These are phyloP conservation scores for Spisula solida DNA, from an alignment of 2,888 invertebrate genomes.

Conservation along the genomic window DNA sequence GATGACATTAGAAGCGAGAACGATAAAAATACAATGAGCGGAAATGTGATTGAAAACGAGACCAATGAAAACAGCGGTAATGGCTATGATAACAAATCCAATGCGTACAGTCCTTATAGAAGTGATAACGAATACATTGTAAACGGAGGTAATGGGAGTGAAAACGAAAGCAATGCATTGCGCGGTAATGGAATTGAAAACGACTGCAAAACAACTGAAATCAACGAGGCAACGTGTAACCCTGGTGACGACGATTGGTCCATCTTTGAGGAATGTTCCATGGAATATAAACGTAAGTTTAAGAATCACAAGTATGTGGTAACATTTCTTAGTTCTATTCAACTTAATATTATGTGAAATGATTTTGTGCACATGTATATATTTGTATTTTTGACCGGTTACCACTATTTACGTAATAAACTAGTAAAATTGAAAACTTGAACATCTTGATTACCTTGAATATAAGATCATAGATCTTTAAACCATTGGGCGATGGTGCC, in stretches of 20 bases:
- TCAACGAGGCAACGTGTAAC: background rate
- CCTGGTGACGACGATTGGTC: background rate
- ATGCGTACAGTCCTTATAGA: background rate
- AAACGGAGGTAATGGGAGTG: background rate
- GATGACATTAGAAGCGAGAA: background rate
- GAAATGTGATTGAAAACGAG: background rate
- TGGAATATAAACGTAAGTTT: conserved; percentile 9
- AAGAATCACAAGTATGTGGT: no score
- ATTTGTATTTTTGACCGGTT: no score
- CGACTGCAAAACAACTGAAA: background rate
- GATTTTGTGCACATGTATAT: no score
- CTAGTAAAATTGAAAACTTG: no score
- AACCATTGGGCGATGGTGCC: no score
- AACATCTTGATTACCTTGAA: no score
- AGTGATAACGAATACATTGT: background rate
- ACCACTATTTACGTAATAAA: no score
- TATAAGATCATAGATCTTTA: no score
- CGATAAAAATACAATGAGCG: background rate
- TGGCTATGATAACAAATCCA: background rate
- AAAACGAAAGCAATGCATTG: background rate
- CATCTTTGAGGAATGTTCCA: background rate
- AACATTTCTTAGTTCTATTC: background rate
- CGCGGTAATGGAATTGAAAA: background rate
- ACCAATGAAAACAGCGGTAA: background rate
- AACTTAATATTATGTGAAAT: no score